These are phyloP conservation scores for Lagopus muta DNA, from an alignment of 2,113 vertebrate species.

Conservation along the genomic window DNA sequence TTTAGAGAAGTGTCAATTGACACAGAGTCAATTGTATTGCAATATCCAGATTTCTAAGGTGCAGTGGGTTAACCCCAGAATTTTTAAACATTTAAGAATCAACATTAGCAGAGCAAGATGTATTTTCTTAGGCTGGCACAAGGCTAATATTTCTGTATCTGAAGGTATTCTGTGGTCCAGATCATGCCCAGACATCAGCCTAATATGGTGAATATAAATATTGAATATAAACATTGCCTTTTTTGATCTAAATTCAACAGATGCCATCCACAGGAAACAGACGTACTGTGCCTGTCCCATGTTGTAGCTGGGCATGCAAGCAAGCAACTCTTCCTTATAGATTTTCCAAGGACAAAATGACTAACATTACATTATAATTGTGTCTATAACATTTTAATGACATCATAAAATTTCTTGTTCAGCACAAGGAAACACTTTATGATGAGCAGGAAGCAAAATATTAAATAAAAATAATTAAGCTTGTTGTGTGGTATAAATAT, in stretches of 20 bases:
- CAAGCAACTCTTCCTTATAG: neutral
- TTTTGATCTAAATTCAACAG: neutral
- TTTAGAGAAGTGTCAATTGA: neutral
- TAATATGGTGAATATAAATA: neutral
- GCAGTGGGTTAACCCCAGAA: neutral
- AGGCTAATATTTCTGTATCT: neutral
- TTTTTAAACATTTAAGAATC: neutral
- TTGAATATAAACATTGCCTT: neutral
- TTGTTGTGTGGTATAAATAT: neutral
- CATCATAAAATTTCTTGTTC: neutral
- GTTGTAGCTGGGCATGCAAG: neutral
- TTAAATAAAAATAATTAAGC: constrained; percentile 24
- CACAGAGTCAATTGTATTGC: neutral
- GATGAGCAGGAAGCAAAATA: neutral
- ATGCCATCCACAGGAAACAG: neutral
- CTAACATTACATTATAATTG: neutral
- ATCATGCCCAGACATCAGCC: neutral
- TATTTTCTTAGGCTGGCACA: neutral
- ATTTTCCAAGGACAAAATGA: neutral
- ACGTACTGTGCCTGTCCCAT: neutral
- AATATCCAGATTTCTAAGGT: neutral
- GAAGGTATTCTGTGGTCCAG: neutral
- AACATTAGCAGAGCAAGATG: neutral
- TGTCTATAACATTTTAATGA: neutral
- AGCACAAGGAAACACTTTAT: neutral